Evolutionary conservation across 2,888 invertebrate genomes (phyloP), one percentile per base, ranked within the genome.

Genomic region (Psococerastis gibbosa): DNA sequence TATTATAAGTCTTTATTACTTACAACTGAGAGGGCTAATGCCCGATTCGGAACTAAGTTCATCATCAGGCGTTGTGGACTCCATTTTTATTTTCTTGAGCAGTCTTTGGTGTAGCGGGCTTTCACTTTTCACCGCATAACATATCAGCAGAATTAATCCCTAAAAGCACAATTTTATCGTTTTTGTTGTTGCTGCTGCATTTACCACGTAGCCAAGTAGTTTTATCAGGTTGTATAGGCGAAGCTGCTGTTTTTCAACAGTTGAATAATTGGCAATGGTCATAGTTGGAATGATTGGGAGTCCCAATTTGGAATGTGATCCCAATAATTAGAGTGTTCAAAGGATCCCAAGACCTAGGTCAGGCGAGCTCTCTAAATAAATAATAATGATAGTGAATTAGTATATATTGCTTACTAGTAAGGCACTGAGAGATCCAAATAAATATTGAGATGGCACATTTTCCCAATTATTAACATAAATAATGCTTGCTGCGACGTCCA

Each of bases 401-500:
- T n/a, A n/a, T n/a, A n/a, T n/a, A n/a, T n/a, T 47, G 65, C 69
- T 70, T 62, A 75, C 77, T 66, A 75, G 57, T 49, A 70, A 53
- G 49, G 69, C 64, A 51, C 70, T 69, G 47, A 66, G 60, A 49
- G 67, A 58, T 50, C 69, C 67, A 57, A 74, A 70, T 52, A 71
- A 62, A 56, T 73, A 73, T 54, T 70, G 67, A 57, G 68, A 69
- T 54, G 69, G 64, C 50, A 67, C n/a, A n/a, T n/a, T 61, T 51
- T 71, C 67, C 45, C 65, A 63, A 44, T 69, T 65, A 57, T 77
- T 77, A 49, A 75, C 67, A 59, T 73, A 75, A 52, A 72, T 61
- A 46, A 76, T 67, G 52, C 76, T 76, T 50, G 73, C 68, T 34
- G 68, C 65, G 49, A 72, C 70, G 57, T 71, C 70, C 43, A 66